Conservation (phyloP, 2,113 vertebrate species). For the Melanostigma gelatinosum region DNA sequence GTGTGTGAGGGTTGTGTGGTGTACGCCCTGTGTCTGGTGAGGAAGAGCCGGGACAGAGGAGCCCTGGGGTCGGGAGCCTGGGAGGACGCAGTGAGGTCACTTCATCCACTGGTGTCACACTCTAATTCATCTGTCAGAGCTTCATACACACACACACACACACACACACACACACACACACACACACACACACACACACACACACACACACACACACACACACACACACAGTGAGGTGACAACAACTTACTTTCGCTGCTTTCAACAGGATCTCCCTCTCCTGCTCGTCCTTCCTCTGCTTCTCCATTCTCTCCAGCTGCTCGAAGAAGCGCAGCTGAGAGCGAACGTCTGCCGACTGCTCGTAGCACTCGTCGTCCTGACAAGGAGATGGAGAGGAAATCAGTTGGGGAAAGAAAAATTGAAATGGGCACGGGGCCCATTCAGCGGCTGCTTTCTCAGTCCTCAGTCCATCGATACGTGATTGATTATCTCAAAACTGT, state of each 20-base stretch:
- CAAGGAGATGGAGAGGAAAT: conserved; percentile 36
- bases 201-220: conserved; percentile 22
- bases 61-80: conserved; percentile 70
- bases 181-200: conserved; percentile 22
- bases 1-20: conserved; percentile 20
- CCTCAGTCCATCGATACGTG: neutral
- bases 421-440: neutral
- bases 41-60: conserved; percentile 69
- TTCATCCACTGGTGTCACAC: conserved; percentile 74
- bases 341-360: conserved; percentile 88
- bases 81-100: conserved; percentile 75
- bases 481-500: neutral
- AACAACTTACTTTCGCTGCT: conserved; percentile 87
- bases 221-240: conserved; percentile 19
- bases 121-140: conserved; percentile 75
- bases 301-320: conserved; percentile 90
- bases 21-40: conserved; percentile 12
- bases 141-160: conserved; percentile 39
- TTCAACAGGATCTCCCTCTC: conserved; percentile 91
- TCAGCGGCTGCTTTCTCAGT: neutral
- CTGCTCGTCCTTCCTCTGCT: conserved; percentile 91
- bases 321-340: conserved; percentile 91
- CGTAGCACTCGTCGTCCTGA: conserved; percentile 88
- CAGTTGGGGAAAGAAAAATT: conserved; percentile 9
- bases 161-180: neutral